These are phyloP conservation scores for Ceuthmochares aereus DNA, from an alignment of 2,113 vertebrate species.

Conservation along the genomic window DNA sequence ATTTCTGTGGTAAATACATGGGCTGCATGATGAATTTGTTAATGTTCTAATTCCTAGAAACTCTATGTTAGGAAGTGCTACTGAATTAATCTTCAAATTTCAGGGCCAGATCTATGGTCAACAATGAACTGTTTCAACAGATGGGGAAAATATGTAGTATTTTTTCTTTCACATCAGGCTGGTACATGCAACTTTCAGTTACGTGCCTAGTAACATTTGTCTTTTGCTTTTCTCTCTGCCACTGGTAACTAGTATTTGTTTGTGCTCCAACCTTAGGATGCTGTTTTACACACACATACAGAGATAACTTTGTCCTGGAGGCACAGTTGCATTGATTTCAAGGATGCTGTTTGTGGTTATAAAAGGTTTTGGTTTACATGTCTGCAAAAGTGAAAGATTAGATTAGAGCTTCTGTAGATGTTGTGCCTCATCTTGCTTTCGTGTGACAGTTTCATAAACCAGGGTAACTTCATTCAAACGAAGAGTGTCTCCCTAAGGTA, in stretches of 20 bases:
- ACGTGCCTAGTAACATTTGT: rapidly evolving
- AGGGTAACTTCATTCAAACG: background rate
- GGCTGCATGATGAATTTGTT: background rate
- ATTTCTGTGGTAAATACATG: background rate
- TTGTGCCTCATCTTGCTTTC: background rate
- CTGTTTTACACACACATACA: background rate
- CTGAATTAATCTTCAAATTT: background rate
- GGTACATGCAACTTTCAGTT: background rate
- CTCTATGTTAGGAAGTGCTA: background rate
- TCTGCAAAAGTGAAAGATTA: background rate
- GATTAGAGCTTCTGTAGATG: background rate
- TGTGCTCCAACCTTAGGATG: background rate
- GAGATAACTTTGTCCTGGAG: background rate
- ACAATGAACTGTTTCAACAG: background rate
- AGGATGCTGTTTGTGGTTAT: background rate
- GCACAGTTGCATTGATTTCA: background rate
- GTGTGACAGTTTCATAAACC: slow-evolving; percentile 9
- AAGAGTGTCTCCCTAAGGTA: background rate
- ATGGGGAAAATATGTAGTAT: rapidly evolving
- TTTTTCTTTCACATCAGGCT: background rate
- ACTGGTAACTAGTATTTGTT: background rate
- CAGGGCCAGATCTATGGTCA: background rate
- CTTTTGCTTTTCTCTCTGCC: background rate
- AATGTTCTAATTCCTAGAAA: background rate
- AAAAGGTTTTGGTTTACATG: background rate